phyloP scores from a whole-genome alignment of 2,797 vertebrate genomes.

The Cyclopterus lumpus region DNA sequence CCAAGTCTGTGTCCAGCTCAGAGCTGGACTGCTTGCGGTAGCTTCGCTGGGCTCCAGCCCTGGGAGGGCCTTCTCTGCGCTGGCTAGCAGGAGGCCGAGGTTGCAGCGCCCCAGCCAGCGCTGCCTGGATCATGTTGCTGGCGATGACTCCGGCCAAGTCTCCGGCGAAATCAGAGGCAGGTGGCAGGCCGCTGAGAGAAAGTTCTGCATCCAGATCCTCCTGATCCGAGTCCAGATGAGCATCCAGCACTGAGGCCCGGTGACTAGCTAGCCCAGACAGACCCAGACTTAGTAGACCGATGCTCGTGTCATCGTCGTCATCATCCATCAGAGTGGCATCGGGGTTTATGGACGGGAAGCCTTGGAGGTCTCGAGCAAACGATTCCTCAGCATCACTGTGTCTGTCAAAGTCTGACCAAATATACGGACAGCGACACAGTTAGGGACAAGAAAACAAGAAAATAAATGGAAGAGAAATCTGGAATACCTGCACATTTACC shows the following conservation, averaged over 20 bases:
- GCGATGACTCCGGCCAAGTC: conserved; percentile 91
- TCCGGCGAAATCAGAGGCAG: conserved; percentile 83
- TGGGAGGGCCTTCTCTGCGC: conserved; percentile 77
- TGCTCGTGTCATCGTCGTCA: conserved; percentile 94
- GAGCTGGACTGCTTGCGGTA: conserved; percentile 90
- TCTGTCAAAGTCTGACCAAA: conserved; percentile 88
- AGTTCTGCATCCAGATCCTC: conserved; percentile 85
- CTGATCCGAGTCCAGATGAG: conserved; percentile 84
- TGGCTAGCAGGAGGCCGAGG: conserved; percentile 62
- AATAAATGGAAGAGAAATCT: conserved; percentile 17
- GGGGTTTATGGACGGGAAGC: conserved; percentile 97
- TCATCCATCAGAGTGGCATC: conserved; percentile 91
- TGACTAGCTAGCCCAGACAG: conserved; percentile 62
- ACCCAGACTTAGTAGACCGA: conserved; percentile 90
- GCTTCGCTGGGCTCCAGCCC: conserved; percentile 74
- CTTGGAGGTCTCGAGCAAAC: conserved; percentile 94
- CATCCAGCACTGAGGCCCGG: conserved; percentile 78
- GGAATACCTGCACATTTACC: conserved; percentile 63
- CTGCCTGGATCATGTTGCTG: conserved; percentile 93
- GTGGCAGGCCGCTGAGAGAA: conserved; percentile 80
- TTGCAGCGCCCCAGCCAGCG: conserved; percentile 86
- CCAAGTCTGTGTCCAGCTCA: conserved; percentile 92
- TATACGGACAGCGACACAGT: conserved; percentile 3
- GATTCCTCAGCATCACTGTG: conserved; percentile 98
- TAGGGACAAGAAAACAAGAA: background rate